Evolutionary conservation across 2,113 vertebrate species (phyloP).

Genomic region (Gopherus evgoodei): DNA sequence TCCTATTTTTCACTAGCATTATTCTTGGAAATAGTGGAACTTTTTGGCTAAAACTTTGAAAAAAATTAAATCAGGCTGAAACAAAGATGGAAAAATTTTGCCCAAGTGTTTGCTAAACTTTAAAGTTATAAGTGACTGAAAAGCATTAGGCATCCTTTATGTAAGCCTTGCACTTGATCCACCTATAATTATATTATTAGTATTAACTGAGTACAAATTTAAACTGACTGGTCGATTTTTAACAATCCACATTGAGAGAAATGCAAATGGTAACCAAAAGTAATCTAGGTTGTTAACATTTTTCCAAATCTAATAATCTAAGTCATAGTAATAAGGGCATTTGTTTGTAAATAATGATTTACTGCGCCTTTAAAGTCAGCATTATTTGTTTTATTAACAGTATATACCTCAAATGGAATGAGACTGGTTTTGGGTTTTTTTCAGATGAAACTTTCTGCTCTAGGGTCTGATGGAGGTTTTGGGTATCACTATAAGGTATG

Average conservation of each 20-base stretch:
- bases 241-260: background rate
- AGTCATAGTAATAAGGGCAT: background rate
- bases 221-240: background rate
- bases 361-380: background rate
- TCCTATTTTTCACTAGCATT: background rate
- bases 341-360: background rate
- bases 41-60: background rate
- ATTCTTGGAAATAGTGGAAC: background rate
- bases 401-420: background rate
- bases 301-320: background rate
- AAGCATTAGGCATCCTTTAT: background rate
- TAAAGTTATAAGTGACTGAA: background rate
- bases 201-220: background rate
- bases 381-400: background rate
- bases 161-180: background rate
- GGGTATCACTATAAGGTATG: conserved; percentile 28
- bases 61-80: background rate
- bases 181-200: background rate
- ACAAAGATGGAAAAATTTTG: background rate
- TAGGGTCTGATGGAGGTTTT: conserved; percentile 31
- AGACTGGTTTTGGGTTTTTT: background rate
- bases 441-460: rapidly evolving
- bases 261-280: background rate
- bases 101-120: background rate
- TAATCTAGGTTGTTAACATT: background rate